phyloP scores from a whole-genome alignment of 2,113 vertebrate genomes.

The Mustela nigripes region DNA sequence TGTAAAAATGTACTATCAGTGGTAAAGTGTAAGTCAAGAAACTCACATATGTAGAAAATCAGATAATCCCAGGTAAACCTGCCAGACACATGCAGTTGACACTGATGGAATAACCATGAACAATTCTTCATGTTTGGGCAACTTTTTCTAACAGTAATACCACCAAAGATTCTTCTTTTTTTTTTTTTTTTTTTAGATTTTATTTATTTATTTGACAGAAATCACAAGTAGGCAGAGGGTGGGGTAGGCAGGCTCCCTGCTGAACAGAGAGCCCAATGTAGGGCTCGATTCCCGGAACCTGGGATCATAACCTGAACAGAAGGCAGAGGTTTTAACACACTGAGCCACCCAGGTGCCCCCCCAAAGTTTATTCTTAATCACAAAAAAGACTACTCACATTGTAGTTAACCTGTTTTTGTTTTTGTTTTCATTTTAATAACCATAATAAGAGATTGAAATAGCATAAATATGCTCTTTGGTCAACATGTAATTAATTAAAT shows the following conservation, averaged over 20 bases:
- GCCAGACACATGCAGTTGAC: not conserved
- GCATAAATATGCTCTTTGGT: not conserved
- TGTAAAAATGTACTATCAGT: not conserved
- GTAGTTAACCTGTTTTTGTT: not conserved
- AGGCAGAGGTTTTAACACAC: too few species aligned
- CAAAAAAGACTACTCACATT: not conserved
- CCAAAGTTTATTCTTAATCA: not conserved
- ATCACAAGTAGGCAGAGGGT: too few species aligned
- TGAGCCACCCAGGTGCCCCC: too few species aligned
- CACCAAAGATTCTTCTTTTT: not conserved
- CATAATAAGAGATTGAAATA: not conserved
- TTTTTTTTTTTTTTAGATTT: too few species aligned
- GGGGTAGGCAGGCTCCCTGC: too few species aligned
- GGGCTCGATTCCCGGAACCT: too few species aligned
- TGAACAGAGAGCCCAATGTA: too few species aligned
- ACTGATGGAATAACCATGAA: not conserved
- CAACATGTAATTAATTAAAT: not conserved
- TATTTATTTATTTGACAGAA: too few species aligned
- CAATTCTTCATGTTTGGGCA: not conserved
- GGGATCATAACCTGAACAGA: too few species aligned
- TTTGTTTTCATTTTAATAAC: not conserved
- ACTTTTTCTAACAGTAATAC: not conserved
- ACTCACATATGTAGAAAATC: not conserved
- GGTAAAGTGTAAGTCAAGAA: not conserved
- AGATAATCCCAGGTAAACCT: not conserved